Evolutionary conservation across 2,888 invertebrate species (phyloP).

Genomic region (Oscheius myriophilus): DNA sequence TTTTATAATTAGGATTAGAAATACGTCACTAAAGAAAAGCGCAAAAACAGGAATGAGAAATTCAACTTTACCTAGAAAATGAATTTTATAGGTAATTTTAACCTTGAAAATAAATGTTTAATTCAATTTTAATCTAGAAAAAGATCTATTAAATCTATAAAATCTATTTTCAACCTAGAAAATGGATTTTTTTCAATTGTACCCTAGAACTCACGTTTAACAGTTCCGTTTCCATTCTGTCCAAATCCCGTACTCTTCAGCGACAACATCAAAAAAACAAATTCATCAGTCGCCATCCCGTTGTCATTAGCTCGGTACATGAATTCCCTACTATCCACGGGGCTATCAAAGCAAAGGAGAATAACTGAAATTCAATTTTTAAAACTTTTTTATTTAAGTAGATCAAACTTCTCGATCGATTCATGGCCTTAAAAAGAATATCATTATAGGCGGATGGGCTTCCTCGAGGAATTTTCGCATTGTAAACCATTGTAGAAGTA

Average conservation of each 20-base stretch:
- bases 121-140: no score
- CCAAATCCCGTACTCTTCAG: conserved; percentile 55
- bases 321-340: conserved; percentile 38
- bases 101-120: no score
- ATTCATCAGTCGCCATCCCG: conserved; percentile 60
- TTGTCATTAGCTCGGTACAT: conserved; percentile 13
- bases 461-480: not conserved
- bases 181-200: no score
- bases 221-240: conserved; percentile 6
- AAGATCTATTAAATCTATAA: no score
- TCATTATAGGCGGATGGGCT: not conserved
- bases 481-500: not conserved
- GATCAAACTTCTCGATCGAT: conserved; percentile 9
- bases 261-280: conserved; percentile 58
- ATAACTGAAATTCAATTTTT: conserved; percentile 35
- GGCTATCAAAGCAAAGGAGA: conserved; percentile 48
- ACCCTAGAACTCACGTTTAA: conserved; percentile 1
- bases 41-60: no score
- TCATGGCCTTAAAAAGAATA: not conserved
- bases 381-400: not conserved
- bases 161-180: no score
- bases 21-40: no score
- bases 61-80: no score
- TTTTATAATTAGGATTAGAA: no score
- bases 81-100: no score